Evolutionary conservation across 2,113 vertebrate species (phyloP).

Genomic region (Sylvia atricapilla): DNA sequence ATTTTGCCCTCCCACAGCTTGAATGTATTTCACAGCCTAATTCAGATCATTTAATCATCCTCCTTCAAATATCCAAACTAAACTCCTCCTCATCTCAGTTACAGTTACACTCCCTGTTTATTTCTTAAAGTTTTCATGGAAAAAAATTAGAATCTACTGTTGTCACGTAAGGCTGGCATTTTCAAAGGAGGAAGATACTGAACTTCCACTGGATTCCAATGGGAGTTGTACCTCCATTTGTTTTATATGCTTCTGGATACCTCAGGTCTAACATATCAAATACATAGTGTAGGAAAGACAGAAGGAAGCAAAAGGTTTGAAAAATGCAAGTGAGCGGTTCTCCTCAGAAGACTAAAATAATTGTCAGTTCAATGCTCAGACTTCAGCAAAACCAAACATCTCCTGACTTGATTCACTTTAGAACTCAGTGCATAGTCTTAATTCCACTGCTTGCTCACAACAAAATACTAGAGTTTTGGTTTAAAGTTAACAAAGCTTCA

Average conservation of each 20-base stretch:
- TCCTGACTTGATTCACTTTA: background rate
- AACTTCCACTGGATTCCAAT: background rate
- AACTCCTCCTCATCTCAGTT: background rate
- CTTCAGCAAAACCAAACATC: background rate
- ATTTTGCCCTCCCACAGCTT: background rate
- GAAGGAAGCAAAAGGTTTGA: background rate
- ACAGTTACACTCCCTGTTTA: background rate
- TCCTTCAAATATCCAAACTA: background rate
- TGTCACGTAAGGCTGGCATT: background rate
- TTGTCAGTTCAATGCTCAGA: background rate
- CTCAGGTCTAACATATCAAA: background rate
- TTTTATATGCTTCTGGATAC: background rate
- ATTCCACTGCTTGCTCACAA: background rate
- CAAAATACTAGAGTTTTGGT: background rate
- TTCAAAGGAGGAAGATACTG: background rate
- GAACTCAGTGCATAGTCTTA: background rate
- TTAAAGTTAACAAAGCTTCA: slow-evolving; percentile 31
- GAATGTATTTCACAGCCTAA: background rate
- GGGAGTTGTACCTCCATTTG: background rate
- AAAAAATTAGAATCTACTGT: background rate
- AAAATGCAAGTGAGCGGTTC: background rate
- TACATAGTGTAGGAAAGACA: background rate
- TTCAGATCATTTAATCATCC: background rate
- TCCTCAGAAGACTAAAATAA: background rate
- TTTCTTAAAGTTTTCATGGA: background rate